A percentile compares a stretch with the other conserved stretches of the same genome.
Conservation (phyloP, 2,888 invertebrate species). For the Eupsilia transversa region DNA sequence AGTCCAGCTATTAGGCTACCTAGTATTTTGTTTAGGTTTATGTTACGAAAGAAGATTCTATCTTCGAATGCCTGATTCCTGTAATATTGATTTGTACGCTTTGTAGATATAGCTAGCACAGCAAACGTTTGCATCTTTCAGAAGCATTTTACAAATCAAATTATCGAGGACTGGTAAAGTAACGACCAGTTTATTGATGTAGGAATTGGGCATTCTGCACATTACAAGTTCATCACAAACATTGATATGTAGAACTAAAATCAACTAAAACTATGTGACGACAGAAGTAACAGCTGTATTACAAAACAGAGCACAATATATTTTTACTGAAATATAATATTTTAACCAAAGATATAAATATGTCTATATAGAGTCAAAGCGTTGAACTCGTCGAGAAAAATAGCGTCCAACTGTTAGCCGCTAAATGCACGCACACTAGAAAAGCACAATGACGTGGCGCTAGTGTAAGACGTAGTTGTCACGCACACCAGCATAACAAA, state of each 20-base stretch:
- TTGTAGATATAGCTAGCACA: neutral
- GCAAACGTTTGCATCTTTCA: neutral
- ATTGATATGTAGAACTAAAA: conserved; percentile 7
- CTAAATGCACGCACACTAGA: no score
- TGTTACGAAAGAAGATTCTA: neutral
- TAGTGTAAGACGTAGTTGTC: no score
- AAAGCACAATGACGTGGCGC: no score
- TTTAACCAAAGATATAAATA: no score
- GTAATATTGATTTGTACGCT: neutral
- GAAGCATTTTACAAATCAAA: neutral
- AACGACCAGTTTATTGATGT: neutral
- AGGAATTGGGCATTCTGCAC: conserved; percentile 11
- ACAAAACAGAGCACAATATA: neutral
- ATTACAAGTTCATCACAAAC: conserved; percentile 19
- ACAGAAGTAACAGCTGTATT: conserved; percentile 8
- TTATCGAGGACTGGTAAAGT: neutral
- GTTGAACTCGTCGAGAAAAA: no score
- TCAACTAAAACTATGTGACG: conserved; percentile 11
- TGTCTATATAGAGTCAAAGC: no score
- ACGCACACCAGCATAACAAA: no score
- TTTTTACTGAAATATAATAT: neutral
- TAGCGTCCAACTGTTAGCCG: no score
- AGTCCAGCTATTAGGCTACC: neutral
- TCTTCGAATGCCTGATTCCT: conserved; percentile 1
- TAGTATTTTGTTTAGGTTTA: neutral